Base-by-base conservation (phyloP, 1,140 invertebrate species). In the Aphaenogaster ashmeadi region DNA sequence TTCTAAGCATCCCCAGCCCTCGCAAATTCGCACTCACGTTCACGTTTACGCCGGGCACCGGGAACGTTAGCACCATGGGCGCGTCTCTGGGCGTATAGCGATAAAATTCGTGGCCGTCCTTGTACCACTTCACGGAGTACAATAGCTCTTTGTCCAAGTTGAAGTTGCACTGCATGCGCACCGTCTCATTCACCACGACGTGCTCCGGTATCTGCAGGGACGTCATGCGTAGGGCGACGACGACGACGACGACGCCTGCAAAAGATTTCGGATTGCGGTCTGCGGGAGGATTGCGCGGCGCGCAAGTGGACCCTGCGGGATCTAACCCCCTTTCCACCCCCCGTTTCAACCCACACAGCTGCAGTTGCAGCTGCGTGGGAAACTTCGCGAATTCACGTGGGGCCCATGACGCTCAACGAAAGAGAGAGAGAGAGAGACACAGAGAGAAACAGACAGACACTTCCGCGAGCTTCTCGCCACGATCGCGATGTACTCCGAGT, bases 101-200 rank as follows among this genome's bases (percentile, higher is more conserved):
- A 96, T 97, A 98, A 96, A 98, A 98, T 94, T 98, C 98, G 92
- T 98, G 97, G 44, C 97, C 97, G 93, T 98, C 98, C 93, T 98
- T 98, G 95, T 98, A 98, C 98, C 98, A 98, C 94, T 98, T 98
- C 88, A 98, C 97, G 1, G 98, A 98, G 95, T 98, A 98, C 8
- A 98, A 95, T 52, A 96, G 96, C 93, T 98, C 98, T 7, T 97
- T 97, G 85, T 98, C 97, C 90, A 98, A 95, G 89, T 98, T 97
- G 95, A 97, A 98, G 91, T 97, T 96, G 94, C 98, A 98, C 92
- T 97, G 97, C 90, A 98, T 96, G 88, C 96, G 95, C 3, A 97
- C 97, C 86, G 96, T 96, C 90, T 97, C 96, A 89, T 97, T 97
- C 62, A 97, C 94, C 66, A 97, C 96, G 83, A 97, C 97, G 94